Evolutionary conservation across 2,797 vertebrate species (phyloP), one percentile per base, ranked within the genome.

Genomic region (Thunnus albacares): DNA sequence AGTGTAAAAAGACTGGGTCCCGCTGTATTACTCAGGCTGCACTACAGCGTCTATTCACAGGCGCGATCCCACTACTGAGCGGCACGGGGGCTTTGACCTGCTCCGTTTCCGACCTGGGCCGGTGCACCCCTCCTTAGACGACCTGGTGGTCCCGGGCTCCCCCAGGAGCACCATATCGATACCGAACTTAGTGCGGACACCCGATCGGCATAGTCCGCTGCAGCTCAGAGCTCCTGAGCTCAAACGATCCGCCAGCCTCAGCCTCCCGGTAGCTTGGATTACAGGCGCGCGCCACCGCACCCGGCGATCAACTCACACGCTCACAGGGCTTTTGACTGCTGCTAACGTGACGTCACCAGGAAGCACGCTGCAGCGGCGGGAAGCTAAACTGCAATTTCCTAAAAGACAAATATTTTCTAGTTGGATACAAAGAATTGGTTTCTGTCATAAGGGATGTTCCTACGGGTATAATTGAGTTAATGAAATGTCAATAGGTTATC

Each of bases 81-180:
- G 47, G 73, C 82, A 92, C 81, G 90, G 92, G 90, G 93, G 90
- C 65, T 94, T 92, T 93, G 90, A 83, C 93, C 92, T 94, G 93
- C 92, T 94, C 88, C 90, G 90, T 93, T 65, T 80, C 90, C 92
- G 92, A 80, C 93, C 93, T 94, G 89, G 92, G 88, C 81, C 93
- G 90, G 77, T 93, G 66, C 87, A 89, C 93, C 91, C 88, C 93
- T 93, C 85, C 71, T 93, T 91, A 87, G 91, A 1, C 80, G 85
- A 92, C 92, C 92, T 93, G 78, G 86, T 91, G 82, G 75, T 74
- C 89, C 90, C 74, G 82, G 47, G 17, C 81, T 93, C 87, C 89
- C 93, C 84, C 68, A 71, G 86, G 83, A 89, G 76, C 84, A 91
- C 92, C 92, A 92, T 91, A 91, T 92, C 83, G 92, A 92, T 91